Evolutionary conservation across 2,888 invertebrate species (phyloP), one percentile per base, ranked within the genome.

Genomic region (Pimpla rufipes): DNA sequence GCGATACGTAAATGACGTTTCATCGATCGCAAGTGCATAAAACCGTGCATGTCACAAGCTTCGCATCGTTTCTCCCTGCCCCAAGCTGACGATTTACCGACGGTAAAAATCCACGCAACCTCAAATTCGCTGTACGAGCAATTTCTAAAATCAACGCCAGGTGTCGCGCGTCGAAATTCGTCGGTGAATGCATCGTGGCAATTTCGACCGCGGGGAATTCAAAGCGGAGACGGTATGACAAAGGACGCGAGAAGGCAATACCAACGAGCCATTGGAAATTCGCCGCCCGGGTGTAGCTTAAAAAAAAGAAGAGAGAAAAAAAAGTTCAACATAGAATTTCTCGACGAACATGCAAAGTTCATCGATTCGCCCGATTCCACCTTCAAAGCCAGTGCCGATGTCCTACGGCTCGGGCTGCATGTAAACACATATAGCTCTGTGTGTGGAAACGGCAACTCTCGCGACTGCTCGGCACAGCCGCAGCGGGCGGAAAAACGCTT

Each of bases 281-380:
- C 80, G 78, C 75, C 71, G 59, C 47, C 35, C 35, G 18, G 47
- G 75, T 23, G 13, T 18, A 10, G 16, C 21, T 16, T 18, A 59
- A 57, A 29, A 29, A n/a, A 59, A 55, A 75, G n/a, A n/a, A n/a
- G n/a, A n/a, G n/a, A n/a, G n/a, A 23, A 21, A 73, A 47, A 50
- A 67, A 18, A 57, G 52, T 55, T 42, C 16, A 35, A 40, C 47
- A 35, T n/a, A 11, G 67, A 18, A 67, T 76, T 71, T 67, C 47
- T 57, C 66, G 50, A 67, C 76, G 55, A 76, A 86, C 88, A 88
- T 87, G 88, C 88, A 88, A 88, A 88, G 88, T 88, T 85, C 85
- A 88, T 89, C 88, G 89, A 88, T 88, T 88, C 66, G 62, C 67
- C n/a, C 35, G 21, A 11, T 57, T 13, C 66, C 57, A 18, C 50